Evolutionary conservation across 1,140 invertebrate species (phyloP), one percentile per base, ranked within the genome.

Genomic region (Meloidogyne hapla): DNA sequence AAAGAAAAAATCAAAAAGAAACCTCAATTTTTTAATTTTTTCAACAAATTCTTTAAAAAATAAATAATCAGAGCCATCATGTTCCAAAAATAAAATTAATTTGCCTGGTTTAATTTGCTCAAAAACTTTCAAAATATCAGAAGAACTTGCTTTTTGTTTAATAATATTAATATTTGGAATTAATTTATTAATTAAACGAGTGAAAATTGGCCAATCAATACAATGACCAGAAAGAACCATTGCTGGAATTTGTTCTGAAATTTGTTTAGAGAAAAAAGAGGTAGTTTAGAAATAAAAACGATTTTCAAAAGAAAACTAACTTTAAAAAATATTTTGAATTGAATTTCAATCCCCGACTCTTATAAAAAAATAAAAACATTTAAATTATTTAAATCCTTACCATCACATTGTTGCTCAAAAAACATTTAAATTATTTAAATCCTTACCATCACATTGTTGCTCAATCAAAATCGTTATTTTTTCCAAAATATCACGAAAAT

Each of bases 211-310:
- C 68, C 69, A 74, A 25, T 68, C 48, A 45, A 77, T 48, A 38
- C 73, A 77, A 42, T 77, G 76, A 1, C 76, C 76, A 13, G 40
- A 65, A 25, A 77, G 18, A 18, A 77, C 48, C 61, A 77, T 56
- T 28, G 73, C 21, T 23, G 76, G 76, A 12, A 77, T 40, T 8
- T 25, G 33, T 15, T 40, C 42, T 77, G 21, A 38, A 78, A 72
- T 33, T 33, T 33, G 9, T 33, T n/a, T n/a, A n/a, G n/a, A n/a
- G n/a, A n/a, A n/a, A n/a, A n/a, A n/a, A n/a, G n/a, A n/a, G n/a
- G n/a, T n/a, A n/a, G n/a, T n/a, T n/a, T n/a, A n/a, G n/a, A n/a
- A n/a, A n/a, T n/a, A n/a, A n/a, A n/a, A n/a, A n/a, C n/a, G n/a
- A n/a, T n/a, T n/a, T n/a, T n/a, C n/a, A n/a, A n/a, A n/a, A n/a